A percentile compares a stretch with the other conserved stretches of the same genome.
phyloP scores from a whole-genome alignment of 2,113 vertebrate genomes.

The Climacteris rufus region DNA sequence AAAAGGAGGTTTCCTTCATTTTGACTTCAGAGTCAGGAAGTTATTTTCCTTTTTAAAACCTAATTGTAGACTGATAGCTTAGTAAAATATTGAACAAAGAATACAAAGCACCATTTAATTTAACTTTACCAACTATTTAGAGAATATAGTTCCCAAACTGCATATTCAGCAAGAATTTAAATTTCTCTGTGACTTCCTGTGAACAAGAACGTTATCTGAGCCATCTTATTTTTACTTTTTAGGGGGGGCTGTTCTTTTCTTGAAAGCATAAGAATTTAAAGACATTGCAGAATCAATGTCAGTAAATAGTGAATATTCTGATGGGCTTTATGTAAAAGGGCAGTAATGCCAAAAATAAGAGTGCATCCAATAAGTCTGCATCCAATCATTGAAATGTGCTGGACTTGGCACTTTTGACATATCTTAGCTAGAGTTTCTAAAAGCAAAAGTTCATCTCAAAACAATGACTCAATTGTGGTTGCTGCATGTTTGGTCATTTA shows the following conservation, averaged over 20 bases:
- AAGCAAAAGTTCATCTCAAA: not conserved
- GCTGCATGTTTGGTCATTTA: not conserved
- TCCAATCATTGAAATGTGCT: not conserved
- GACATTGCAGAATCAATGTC: not conserved
- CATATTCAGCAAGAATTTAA: not conserved
- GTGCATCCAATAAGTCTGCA: not conserved
- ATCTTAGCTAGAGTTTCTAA: not conserved
- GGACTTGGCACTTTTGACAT: not conserved
- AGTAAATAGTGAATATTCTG: not conserved
- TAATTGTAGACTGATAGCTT: not conserved
- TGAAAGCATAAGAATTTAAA: not conserved
- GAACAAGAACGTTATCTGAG: not conserved
- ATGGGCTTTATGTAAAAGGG: not conserved
- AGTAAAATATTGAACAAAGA: not conserved
- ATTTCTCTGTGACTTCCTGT: not conserved
- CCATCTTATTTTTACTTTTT: not conserved
- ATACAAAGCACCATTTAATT: not conserved
- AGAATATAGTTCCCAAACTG: not conserved
- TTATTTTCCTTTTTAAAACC: not conserved
- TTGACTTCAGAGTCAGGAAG: not conserved
- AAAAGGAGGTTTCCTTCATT: not conserved
- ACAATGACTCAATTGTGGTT: not conserved
- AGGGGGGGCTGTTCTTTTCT: not conserved
- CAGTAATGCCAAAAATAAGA: not conserved
- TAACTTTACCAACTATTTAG: not conserved